Conservation (phyloP, 92 coral and sea anemone species). For the Palythoa caribaeorum region DNA sequence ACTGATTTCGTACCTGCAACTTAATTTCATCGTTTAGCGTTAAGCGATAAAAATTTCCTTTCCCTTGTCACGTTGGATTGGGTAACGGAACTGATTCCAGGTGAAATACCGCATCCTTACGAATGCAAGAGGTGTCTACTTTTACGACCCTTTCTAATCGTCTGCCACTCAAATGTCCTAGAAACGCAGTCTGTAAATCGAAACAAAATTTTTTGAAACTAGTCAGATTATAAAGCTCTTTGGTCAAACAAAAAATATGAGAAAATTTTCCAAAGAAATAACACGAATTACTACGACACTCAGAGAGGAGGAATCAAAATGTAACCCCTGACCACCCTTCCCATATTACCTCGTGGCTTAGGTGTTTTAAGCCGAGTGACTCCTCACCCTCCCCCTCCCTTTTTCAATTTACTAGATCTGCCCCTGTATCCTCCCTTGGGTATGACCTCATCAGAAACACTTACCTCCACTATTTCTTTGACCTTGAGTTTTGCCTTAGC, state of each 20-base stretch:
- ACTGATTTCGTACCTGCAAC: neutral
- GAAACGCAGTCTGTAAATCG: neutral
- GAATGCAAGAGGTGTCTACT: constrained; percentile 14
- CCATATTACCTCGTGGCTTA: too few species aligned
- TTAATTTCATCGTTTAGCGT: neutral
- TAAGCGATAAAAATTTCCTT: neutral
- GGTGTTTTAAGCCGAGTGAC: too few species aligned
- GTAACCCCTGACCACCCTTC: too few species aligned
- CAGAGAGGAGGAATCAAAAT: too few species aligned
- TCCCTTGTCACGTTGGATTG: constrained; percentile 32
- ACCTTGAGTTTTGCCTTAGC: neutral
- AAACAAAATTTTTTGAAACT: neutral
- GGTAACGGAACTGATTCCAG: constrained; percentile 24
- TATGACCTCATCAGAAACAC: neutral
- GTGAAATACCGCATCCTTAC: neutral
- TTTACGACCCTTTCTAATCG: neutral
- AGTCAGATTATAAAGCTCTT: too few species aligned
- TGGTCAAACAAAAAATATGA: too few species aligned
- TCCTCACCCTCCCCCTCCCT: too few species aligned
- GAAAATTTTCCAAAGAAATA: too few species aligned
- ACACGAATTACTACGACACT: too few species aligned
- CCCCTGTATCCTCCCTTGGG: neutral
- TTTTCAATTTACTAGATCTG: too few species aligned
- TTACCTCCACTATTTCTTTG: constrained; percentile 11
- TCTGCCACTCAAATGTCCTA: neutral